Evolutionary conservation across 2,113 vertebrate species (phyloP), one percentile per base, ranked within the genome.

Genomic region (Apteryx mantelli): DNA sequence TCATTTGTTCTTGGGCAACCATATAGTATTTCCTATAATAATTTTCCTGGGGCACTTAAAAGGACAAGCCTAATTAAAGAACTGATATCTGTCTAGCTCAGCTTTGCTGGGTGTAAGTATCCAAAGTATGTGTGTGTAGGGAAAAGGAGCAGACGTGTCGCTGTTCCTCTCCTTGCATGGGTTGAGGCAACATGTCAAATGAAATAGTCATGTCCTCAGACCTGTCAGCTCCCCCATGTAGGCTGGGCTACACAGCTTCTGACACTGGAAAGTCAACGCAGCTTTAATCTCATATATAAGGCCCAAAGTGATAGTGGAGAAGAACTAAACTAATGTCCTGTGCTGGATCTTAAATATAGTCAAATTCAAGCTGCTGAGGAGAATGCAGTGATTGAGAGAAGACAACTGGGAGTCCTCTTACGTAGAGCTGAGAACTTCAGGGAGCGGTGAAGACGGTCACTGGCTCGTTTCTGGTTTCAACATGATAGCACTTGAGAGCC

Each of bases 1-100:
- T 96, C 24, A 1, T 93, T 96, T 93, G 90, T 93, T 96, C 95
- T 97, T 96, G 86, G 60, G 96, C 76, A 96, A 97, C 90, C 82
- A 1, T 69, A 77, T 74, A 68, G 79, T 68, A 80, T 90, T 96
- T 86, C 82, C 74, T 94, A 89, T 60, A 93, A 92, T 38, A 96
- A 91, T 94, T 96, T 97, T 96, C 90, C 88, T 60, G 88, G 38
- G 93, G 88, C 88, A 93, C 28, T 94, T 95, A 64, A 93, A 96
- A 94, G 68, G 79, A 86, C 50, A 60, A 86, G 73, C 20, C 86
- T 96, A 95, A 96, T 97, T 96, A 96, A 95, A 83, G 82, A 93
- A 91, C 70, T 93, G 88, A 21, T 95, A 93, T 50, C 63, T 93
- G 93, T 88, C 92, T 96, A 76, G 71, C 96, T 92, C 88, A 66